Conservation (phyloP, 2,888 invertebrate species). For the Dusona sp. region DNA sequence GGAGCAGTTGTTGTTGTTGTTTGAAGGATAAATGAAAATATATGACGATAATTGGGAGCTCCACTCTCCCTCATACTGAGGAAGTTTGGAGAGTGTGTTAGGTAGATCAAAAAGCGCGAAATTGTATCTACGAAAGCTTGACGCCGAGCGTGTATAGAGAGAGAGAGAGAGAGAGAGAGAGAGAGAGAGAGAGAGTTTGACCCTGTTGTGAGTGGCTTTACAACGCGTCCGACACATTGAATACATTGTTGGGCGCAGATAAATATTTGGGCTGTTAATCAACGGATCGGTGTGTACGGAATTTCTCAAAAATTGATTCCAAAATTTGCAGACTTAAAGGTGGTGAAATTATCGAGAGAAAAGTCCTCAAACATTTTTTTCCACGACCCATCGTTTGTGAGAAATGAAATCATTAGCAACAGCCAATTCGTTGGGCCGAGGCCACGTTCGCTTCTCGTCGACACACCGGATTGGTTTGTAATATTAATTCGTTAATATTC, state of each 20-base stretch:
- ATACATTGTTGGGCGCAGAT: not conserved
- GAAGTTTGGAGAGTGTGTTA: constrained; percentile 5
- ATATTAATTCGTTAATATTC: not conserved
- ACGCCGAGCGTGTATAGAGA: not conserved
- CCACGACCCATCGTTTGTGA: not conserved
- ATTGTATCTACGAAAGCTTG: not conserved
- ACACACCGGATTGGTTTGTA: too few species aligned
- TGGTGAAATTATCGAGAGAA: not conserved
- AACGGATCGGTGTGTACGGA: not conserved
- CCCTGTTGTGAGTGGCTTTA: not conserved
- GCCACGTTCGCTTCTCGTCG: not conserved
- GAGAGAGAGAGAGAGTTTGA: constrained; percentile 13
- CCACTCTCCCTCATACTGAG: constrained; percentile 10
- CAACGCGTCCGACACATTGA: not conserved
- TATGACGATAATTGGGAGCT: not conserved
- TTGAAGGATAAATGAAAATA: constrained; percentile 11
- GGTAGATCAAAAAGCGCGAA: not conserved
- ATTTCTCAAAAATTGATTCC: not conserved
- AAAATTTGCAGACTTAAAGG: not conserved
- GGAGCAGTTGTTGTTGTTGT: too few species aligned
- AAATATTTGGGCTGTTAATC: constrained; percentile 3
- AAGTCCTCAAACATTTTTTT: not conserved
- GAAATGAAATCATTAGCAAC: not conserved
- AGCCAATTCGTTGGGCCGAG: not conserved
- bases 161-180: not conserved